These are phyloP conservation scores for Labeo rohita DNA, from an alignment of 2,113 vertebrate genomes.

Conservation along the genomic window DNA sequence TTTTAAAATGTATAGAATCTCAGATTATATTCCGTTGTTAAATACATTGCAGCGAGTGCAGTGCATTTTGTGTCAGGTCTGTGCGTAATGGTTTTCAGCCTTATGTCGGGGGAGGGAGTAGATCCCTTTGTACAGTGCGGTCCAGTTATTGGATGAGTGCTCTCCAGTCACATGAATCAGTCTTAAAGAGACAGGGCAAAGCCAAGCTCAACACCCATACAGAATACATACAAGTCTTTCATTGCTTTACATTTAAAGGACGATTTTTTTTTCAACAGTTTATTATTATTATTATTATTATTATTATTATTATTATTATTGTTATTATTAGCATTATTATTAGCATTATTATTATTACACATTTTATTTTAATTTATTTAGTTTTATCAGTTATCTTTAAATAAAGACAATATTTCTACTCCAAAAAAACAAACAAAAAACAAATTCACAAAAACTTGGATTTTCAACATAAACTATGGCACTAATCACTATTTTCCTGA, in stretches of 20 bases:
- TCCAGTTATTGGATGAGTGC: conserved; percentile 70
- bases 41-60: conserved; percentile 8
- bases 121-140: conserved; percentile 66
- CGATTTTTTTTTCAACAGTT: background rate
- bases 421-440: background rate
- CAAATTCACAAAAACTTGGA: background rate
- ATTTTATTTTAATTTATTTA: no score
- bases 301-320: no score
- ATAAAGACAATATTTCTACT: no score
- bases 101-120: conserved; percentile 69
- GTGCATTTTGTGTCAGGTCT: conserved; percentile 56
- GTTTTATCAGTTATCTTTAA: no score
- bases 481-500: background rate
- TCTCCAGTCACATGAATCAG: conserved; percentile 39
- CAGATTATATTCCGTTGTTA: background rate
- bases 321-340: no score
- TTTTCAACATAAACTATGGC: background rate
- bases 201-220: background rate
- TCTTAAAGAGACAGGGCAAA: conserved; percentile 49
- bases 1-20: background rate
- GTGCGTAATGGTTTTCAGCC: conserved; percentile 63
- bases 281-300: no score
- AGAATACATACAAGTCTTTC: conserved; percentile 12
- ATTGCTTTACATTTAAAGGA: background rate
- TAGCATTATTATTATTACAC: no score